Evolutionary conservation across 2,888 invertebrate species (phyloP).

Genomic region (Pterobdella sp.): DNA sequence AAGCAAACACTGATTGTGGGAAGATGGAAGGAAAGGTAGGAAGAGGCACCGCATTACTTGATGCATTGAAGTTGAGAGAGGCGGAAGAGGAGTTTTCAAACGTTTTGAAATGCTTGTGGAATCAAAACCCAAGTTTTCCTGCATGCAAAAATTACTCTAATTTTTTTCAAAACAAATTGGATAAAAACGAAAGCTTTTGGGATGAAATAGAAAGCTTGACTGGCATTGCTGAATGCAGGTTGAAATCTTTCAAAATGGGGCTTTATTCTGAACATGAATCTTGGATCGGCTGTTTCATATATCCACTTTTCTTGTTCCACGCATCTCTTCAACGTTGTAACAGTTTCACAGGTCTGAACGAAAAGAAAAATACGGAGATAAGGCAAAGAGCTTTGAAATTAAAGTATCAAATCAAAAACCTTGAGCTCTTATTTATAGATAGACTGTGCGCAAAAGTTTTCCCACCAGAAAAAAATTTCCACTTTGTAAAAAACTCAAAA

Average conservation of each 20-base stretch:
- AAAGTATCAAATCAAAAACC: neutral
- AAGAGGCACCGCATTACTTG: neutral
- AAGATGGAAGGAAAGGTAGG: neutral
- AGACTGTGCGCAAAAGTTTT: slow-evolving; percentile 14
- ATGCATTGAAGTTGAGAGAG: slow-evolving; percentile 17
- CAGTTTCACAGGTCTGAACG: neutral
- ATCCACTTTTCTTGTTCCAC: slow-evolving; percentile 12
- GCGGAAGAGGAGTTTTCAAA: slow-evolving; percentile 20
- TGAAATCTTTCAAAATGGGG: slow-evolving; percentile 17
- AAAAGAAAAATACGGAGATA: too few relatives aligned
- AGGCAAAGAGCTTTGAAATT: neutral
- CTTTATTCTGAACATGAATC: slow-evolving; percentile 14
- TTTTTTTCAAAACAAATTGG: neutral
- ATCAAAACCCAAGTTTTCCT: neutral
- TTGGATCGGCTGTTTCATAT: slow-evolving; percentile 24
- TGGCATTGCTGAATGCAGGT: slow-evolving; percentile 15
- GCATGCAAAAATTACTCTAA: neutral
- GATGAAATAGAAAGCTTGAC: slow-evolving; percentile 8
- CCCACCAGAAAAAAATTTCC: neutral
- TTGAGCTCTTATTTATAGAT: slow-evolving; percentile 18
- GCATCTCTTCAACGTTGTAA: neutral
- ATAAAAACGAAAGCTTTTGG: neutral
- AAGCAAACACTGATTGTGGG: neutral
- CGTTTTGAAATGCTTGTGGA: neutral
- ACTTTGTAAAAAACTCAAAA: too few relatives aligned